Evolutionary conservation across 2,113 vertebrate species (phyloP), one percentile per base, ranked within the genome.

Genomic region (Gracilinanus agilis): DNA sequence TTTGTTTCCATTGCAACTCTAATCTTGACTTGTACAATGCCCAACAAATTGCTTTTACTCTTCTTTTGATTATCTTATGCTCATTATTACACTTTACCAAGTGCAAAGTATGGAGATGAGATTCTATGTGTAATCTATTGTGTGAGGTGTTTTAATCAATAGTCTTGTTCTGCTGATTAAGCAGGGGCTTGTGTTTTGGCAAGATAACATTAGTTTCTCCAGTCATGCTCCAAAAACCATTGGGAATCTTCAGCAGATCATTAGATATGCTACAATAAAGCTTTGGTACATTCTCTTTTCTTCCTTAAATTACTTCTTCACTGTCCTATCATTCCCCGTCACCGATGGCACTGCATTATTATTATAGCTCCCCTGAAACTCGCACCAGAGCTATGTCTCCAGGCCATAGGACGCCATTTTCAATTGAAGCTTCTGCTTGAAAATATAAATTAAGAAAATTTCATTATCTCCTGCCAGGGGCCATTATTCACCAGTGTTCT

Each of bases 111-210:
- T 97, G 98, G 97, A 98, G 98, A 98, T 97, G 98, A 98, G 97
- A 98, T 97, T 98, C 98, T 97, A 97, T 34, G 94, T 96, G 97
- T 98, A 98, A 99, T 98, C 98, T 98, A 99, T 99, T 98, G 98
- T 97, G 98, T 95, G 97, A 98, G 98, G 98, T 98, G 97, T 98
- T 99, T 99, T 98, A 99, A 99, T 99, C 99, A 99, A 99, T 99
- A 99, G 98, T 97, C 97, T 98, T 98, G 98, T 99, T 99, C 98
- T 99, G 98, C 99, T 99, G 99, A 99, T 99, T 99, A 99, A 99
- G 99, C 98, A 99, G 95, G 54, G 98, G 96, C 97, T 99, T 98
- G 98, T 99, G 99, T 98, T 99, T 99, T 98, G 98, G 98, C 98
- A 98, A 99, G 99, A 99, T 99, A 99, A 99, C 98, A 99, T 99